phyloP scores from a whole-genome alignment of 1,140 invertebrate species.

The Lucilia cuprina region DNA sequence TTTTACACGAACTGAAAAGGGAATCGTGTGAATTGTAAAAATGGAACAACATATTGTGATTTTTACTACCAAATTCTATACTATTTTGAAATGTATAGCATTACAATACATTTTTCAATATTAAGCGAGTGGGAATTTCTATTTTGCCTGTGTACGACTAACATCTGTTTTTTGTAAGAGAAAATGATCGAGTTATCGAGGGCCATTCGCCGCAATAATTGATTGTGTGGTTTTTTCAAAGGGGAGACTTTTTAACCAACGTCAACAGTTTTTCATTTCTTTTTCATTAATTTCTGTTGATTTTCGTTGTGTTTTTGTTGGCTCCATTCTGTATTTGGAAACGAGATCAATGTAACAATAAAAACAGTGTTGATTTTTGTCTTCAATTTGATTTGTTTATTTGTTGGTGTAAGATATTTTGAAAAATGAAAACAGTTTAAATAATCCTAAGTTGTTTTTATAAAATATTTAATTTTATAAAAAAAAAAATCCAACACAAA shows the following conservation, averaged over 20 bases:
- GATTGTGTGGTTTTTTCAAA: background rate
- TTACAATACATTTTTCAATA: background rate
- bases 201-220: background rate
- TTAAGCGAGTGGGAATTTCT: background rate
- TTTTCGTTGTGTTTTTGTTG: background rate
- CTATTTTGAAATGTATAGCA: too few species aligned
- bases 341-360: background rate
- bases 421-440: background rate
- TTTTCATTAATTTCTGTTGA: background rate
- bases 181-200: background rate
- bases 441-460: background rate
- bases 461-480: background rate
- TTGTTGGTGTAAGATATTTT: background rate
- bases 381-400: background rate
- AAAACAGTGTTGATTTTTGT: background rate
- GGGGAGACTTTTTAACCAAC: background rate
- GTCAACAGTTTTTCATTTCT: background rate
- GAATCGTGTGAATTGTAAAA: too few species aligned
- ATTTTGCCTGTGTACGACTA: background rate
- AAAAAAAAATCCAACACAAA: background rate
- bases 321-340: background rate
- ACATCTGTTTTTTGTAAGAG: background rate
- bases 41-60: too few species aligned
- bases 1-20: too few species aligned
- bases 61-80: too few species aligned